A percentile compares a stretch with the other conserved stretches of the same genome.
Conservation (phyloP, 2,113 vertebrate genomes). For the Vireo altiloquus region DNA sequence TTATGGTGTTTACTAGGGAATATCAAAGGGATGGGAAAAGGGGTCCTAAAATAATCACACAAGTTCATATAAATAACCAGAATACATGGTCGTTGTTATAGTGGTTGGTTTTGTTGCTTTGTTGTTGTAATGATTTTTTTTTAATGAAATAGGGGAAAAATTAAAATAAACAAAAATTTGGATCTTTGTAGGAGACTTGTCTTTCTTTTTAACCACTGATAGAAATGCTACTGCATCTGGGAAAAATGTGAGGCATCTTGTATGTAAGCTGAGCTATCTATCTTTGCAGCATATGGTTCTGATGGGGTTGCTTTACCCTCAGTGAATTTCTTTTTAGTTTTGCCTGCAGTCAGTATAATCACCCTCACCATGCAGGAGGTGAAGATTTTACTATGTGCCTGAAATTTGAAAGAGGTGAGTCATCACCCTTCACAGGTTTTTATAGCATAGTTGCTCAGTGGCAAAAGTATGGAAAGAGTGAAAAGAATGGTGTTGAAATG, state of each 20-base stretch:
- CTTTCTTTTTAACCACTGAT: not conserved
- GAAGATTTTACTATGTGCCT: conserved; percentile 20
- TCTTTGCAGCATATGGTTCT: not conserved
- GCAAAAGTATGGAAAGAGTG: not conserved
- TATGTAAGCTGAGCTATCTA: not conserved
- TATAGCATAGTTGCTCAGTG: not conserved
- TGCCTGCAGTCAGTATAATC: not conserved
- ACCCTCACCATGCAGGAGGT: not conserved
- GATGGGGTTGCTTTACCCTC: not conserved
- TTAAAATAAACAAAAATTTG: not conserved
- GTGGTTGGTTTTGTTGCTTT: not conserved
- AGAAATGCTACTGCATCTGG: not conserved
- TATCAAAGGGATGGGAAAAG: not conserved
- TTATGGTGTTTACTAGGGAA: not conserved
- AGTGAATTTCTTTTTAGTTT: not conserved
- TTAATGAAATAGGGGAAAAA: not conserved
- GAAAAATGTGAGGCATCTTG: not conserved
- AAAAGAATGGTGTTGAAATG: not conserved
- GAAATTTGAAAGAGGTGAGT: conserved; percentile 21
- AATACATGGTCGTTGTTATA: not conserved
- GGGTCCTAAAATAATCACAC: not conserved
- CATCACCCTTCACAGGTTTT: not conserved
- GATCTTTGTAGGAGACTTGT: not conserved
- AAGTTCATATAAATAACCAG: not conserved
- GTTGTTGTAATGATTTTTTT: not conserved